Conservation (phyloP, 2,888 invertebrate genomes). For the Drosophila phalerata region DNA sequence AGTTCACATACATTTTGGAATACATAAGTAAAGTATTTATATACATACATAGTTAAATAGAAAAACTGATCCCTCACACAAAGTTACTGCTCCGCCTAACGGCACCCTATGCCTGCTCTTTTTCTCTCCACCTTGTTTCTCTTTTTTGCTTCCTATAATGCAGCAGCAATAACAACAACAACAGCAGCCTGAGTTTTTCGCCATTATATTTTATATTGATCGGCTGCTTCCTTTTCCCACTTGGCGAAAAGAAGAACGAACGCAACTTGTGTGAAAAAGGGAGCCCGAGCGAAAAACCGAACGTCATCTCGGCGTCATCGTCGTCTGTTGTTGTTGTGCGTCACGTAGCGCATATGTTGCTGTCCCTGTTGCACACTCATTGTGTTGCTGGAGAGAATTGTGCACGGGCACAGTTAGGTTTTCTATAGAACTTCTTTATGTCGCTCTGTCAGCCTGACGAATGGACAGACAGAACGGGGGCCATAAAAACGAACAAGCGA, state of each 20-base stretch:
- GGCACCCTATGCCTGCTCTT: constrained; percentile 58
- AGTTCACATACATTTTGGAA: constrained; percentile 1
- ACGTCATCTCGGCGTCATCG: constrained; percentile 16
- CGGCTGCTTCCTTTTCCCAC: constrained; percentile 60
- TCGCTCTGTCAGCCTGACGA: constrained; percentile 29
- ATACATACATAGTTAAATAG: constrained; percentile 37
- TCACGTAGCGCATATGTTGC: constrained; percentile 59
- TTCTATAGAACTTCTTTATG: constrained; percentile 59
- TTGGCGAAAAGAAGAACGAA: constrained; percentile 40
- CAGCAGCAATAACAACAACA: constrained; percentile 12
- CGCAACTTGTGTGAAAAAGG: constrained; percentile 39
- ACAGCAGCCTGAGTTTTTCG: constrained; percentile 48
- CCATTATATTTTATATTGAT: constrained; percentile 65
- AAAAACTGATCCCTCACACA: constrained; percentile 75
- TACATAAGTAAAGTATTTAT: constrained; percentile 10
- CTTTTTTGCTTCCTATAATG: constrained; percentile 16
- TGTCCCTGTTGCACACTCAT: constrained; percentile 37
- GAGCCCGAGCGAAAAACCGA: constrained; percentile 60
- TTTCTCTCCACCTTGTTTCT: constrained; percentile 21
- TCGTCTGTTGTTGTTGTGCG: constrained; percentile 42
- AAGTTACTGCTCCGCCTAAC: constrained; percentile 54
- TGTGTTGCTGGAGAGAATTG: constrained; percentile 35
- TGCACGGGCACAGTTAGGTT: constrained; percentile 53
- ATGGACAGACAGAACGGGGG: constrained; percentile 8
- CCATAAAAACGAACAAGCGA: constrained; percentile 49